A percentile compares a stretch with the other conserved stretches of the same genome.
phyloP scores from a whole-genome alignment of 2,888 invertebrate genomes.

The Drosophila conformis region DNA sequence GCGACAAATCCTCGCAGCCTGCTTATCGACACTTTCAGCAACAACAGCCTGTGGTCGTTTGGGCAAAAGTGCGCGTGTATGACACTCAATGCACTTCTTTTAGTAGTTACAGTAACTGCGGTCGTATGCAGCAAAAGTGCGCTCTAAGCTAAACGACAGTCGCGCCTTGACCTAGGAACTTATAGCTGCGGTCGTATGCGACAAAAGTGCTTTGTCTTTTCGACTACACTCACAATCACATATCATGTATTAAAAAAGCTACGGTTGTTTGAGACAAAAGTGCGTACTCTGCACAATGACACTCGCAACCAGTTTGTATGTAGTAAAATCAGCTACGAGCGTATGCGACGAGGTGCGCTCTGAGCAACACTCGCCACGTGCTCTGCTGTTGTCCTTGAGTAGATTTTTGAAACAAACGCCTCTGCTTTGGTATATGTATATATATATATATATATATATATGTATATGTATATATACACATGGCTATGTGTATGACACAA shows the following conservation, averaged over 20 bases:
- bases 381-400: slow-evolving; percentile 30
- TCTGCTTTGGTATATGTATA: not conserved
- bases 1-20: too few species aligned
- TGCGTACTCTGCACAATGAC: not conserved
- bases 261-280: not conserved
- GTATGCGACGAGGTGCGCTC: slow-evolving; percentile 15
- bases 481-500: not conserved
- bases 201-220: not conserved
- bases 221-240: not conserved
- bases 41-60: not conserved
- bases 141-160: not conserved
- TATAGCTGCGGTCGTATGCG: not conserved
- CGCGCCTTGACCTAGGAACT: not conserved
- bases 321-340: not conserved
- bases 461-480: not conserved
- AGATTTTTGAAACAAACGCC: slow-evolving; percentile 1
- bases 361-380: not conserved
- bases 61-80: not conserved
- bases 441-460: not conserved
- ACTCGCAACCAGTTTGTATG: not conserved
- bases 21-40: not conserved
- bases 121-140: not conserved
- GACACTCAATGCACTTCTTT: not conserved
- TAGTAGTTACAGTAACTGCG: not conserved
- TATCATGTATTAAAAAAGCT: not conserved